Evolutionary conservation across 1,140 invertebrate species (phyloP).

Genomic region (Trissolcus basalis): DNA sequence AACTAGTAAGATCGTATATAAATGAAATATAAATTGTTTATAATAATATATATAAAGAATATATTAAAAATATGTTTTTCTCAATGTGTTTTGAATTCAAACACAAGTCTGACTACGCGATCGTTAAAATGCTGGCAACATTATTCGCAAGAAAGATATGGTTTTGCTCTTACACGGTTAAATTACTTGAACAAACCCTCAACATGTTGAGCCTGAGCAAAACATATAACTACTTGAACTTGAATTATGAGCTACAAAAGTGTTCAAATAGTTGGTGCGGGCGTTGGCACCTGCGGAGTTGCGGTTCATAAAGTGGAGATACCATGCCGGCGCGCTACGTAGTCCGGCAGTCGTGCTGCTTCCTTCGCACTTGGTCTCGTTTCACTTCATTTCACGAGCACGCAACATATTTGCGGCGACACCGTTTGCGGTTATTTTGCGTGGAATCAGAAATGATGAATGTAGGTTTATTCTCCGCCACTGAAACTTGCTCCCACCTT

Average conservation of each 20-base stretch:
- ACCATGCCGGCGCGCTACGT: conserved; percentile 1
- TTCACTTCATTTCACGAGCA: conserved; percentile 50
- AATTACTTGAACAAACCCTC: background rate
- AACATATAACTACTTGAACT: background rate
- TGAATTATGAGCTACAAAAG: conserved; percentile 27
- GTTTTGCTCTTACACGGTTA: too few relatives aligned
- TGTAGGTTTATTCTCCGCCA: conserved; percentile 44
- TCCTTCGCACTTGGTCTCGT: conserved; percentile 51
- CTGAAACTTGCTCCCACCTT: too few relatives aligned
- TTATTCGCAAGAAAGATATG: too few relatives aligned
- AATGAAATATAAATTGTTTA: too few relatives aligned
- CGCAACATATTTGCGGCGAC: conserved; percentile 57
- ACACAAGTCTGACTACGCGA: too few relatives aligned
- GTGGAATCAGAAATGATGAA: conserved; percentile 52
- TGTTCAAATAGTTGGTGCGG: conserved; percentile 22
- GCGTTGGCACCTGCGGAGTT: conserved; percentile 44
- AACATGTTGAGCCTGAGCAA: background rate
- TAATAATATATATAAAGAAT: too few relatives aligned
- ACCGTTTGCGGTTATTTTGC: conserved; percentile 50
- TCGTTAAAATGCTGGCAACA: too few relatives aligned
- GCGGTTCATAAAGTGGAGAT: conserved; percentile 50
- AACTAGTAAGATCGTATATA: too few relatives aligned
- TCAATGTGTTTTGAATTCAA: too few relatives aligned
- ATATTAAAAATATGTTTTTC: too few relatives aligned
- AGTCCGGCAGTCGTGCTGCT: conserved; percentile 50